phyloP scores from a whole-genome alignment of 2,113 vertebrate species.

The Ascaphus truei region DNA sequence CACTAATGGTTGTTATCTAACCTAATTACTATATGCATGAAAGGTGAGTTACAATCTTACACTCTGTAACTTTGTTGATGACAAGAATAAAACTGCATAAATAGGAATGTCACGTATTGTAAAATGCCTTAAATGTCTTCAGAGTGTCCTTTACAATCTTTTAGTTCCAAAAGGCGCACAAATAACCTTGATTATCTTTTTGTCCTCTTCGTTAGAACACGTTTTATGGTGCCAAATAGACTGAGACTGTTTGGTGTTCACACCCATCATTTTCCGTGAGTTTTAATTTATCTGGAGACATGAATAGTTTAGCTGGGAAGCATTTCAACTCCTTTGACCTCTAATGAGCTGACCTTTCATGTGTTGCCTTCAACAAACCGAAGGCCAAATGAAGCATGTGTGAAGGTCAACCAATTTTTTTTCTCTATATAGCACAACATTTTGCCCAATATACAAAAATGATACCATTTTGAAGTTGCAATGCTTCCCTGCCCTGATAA shows the following conservation, averaged over 20 bases:
- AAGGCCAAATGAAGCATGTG: too few relatives aligned
- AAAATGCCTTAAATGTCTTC: not conserved
- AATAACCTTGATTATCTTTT: not conserved
- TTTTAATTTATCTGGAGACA: not conserved
- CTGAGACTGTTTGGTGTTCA: not conserved
- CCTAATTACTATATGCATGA: slow-evolving; percentile 57
- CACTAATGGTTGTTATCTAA: slow-evolving; percentile 55
- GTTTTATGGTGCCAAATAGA: not conserved
- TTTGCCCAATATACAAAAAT: too few relatives aligned
- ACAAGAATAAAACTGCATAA: slow-evolving; percentile 39
- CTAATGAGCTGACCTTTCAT: too few relatives aligned
- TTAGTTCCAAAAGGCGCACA: not conserved
- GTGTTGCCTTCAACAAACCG: not conserved
- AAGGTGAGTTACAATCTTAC: slow-evolving; percentile 54
- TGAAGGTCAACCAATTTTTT: too few relatives aligned
- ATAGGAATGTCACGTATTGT: not conserved
- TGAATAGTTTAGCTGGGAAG: not conserved
- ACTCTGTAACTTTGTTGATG: slow-evolving; percentile 62
- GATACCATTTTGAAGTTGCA: too few relatives aligned
- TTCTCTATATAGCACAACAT: too few relatives aligned
- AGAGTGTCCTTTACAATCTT: not conserved
- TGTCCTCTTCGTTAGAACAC: not conserved
- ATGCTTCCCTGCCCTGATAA: too few relatives aligned
- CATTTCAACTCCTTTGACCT: too few relatives aligned
- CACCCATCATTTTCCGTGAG: too few relatives aligned